A percentile compares a stretch with the other conserved stretches of the same genome.
These are phyloP conservation scores for Pachycephala philippinensis DNA, from an alignment of 2,113 vertebrate species.

Conservation along the genomic window DNA sequence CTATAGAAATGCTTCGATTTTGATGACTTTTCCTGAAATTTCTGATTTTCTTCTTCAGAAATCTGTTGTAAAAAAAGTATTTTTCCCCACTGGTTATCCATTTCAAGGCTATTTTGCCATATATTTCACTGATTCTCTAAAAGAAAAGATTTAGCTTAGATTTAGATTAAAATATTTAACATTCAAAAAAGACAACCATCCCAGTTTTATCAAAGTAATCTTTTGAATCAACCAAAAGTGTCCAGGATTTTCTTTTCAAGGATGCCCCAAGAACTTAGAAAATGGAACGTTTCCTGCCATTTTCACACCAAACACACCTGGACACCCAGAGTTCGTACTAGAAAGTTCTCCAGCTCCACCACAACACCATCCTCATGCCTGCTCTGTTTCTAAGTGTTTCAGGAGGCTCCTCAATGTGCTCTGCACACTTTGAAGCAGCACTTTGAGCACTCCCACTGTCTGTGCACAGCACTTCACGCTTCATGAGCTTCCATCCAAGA, in stretches of 20 bases:
- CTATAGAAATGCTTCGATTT: not conserved
- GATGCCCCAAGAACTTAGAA: not conserved
- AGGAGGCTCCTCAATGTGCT: not conserved
- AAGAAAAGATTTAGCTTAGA: not conserved
- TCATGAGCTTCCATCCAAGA: not conserved
- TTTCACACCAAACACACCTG: not conserved
- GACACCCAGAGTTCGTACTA: not conserved
- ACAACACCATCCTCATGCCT: not conserved
- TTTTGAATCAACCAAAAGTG: not conserved
- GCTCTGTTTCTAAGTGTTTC: not conserved
- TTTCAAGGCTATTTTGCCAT: not conserved
- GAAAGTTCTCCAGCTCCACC: not conserved
- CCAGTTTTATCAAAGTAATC: not conserved
- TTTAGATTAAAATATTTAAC: not conserved
- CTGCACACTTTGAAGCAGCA: not conserved
- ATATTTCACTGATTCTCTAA: not conserved
- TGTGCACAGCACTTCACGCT: not conserved
- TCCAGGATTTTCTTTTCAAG: not conserved
- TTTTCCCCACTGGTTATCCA: not conserved
- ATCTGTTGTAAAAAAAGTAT: not conserved
- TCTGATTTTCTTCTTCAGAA: not conserved
- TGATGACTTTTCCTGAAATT: not conserved
- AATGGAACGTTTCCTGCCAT: not conserved
- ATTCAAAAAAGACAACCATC: not conserved
- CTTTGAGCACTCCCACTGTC: not conserved